Evolutionary conservation across 37 sponge, comb jelly and placozoan species (phyloP), one percentile per base, ranked within the genome.

Genomic region (Agelas oroides): DNA sequence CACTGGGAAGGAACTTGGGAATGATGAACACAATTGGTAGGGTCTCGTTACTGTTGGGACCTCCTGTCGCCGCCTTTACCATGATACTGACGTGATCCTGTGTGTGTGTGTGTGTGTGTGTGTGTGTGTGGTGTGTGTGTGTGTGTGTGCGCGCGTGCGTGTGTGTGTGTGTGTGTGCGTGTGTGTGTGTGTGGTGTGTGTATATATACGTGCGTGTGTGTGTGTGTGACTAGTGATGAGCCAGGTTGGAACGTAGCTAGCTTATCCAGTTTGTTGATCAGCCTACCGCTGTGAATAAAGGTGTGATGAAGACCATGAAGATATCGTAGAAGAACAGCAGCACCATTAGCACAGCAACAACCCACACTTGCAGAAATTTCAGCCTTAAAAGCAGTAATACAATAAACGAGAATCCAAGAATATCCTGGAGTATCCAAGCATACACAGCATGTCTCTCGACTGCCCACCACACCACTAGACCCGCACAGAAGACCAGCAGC

Each of bases 271-370:
- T 46, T 46, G 3, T 3, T 12, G 46, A 46, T 46, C 6, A 8
- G 41, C 93, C 61, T 65, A 92, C 93, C 55, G 31, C 32, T 3
- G 91, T 97, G 80, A 94, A 82, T 53, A 83, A 85, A 0, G 95
- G 95, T 52, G 97, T 97, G 61, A 97, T 90, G 77, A 91, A 97
- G 30, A 97, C 97, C 68, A 92, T 87, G 72, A 97, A 90, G 57
- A 97, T 90, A 57, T 97, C 97, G 46, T 97, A 97, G 65, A 97
- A 55, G 38, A 94, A 92, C 65, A 97, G 76, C 14, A 84, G 57
- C 16, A 65, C 38, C 90, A 95, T 77, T 23, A 91, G 31, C 56
- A 92, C 71, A 20, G 92, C 86, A 52, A 95, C 75, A 34, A 89
- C 58, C 89, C 91, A 86, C 12, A 79, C 23, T 0, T 64, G 65